Conservation (phyloP, 2,113 vertebrate genomes). For the Echinops telfairi region DNA sequence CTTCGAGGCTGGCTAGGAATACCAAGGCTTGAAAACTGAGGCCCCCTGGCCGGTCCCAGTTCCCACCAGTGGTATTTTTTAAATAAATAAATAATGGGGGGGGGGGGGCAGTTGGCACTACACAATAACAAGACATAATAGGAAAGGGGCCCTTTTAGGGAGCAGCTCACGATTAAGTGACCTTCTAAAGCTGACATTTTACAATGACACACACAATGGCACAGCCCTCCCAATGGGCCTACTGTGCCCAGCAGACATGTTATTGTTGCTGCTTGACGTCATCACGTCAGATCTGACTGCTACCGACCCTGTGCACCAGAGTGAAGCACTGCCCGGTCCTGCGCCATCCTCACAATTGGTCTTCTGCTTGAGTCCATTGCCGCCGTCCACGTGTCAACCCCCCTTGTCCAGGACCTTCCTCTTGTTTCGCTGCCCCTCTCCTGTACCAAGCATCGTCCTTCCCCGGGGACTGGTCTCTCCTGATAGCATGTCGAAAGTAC, state of each 20-base stretch:
- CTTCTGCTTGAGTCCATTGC: too few species aligned
- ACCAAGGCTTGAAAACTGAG: not conserved
- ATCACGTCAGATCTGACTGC: too few species aligned
- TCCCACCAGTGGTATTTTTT: not conserved
- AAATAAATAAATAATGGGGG: not conserved
- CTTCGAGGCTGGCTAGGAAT: conserved; percentile 24
- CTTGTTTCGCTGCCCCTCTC: too few species aligned
- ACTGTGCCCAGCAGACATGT: not conserved
- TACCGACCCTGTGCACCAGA: too few species aligned
- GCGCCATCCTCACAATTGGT: too few species aligned
- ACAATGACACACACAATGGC: not conserved
- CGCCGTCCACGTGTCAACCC: too few species aligned
- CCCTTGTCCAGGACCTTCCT: too few species aligned
- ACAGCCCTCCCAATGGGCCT: not conserved
- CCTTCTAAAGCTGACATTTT: not conserved
- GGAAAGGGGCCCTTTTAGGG: not conserved
- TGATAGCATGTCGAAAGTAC: too few species aligned
- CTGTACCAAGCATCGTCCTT: too few species aligned
- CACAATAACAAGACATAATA: not conserved
- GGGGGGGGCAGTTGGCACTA: not conserved
- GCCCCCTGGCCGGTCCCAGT: not conserved
- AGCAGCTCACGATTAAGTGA: not conserved
- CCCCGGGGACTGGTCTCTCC: too few species aligned
- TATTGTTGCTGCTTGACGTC: too few species aligned
- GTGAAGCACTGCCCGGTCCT: too few species aligned